These are phyloP conservation scores for Heliconius nattereri DNA, from an alignment of 1,140 invertebrate species.

Conservation along the genomic window DNA sequence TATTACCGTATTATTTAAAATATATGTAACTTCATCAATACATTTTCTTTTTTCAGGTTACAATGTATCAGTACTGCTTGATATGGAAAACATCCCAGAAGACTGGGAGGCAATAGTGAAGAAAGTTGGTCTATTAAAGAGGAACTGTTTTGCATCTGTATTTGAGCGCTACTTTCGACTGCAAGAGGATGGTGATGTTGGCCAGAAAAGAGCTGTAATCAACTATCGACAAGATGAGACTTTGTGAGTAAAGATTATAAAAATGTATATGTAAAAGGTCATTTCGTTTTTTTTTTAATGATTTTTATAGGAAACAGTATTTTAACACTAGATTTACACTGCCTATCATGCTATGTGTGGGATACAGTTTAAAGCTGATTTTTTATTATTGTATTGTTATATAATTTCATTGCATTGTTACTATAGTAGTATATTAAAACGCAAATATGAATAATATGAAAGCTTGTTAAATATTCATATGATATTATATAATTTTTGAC, in stretches of 20 bases:
- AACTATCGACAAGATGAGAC: constrained; percentile 99
- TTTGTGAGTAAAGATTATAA: constrained; percentile 86
- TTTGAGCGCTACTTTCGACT: constrained; percentile 99
- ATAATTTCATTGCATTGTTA: too few species aligned
- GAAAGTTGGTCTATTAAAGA: constrained; percentile 96
- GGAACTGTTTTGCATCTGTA: constrained; percentile 99
- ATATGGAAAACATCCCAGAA: constrained; percentile 95
- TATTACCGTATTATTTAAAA: neutral
- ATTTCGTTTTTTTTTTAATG: constrained; percentile 7
- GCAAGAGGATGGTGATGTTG: constrained; percentile 95
- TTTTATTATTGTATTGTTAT: too few species aligned
- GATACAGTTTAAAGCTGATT: too few species aligned
- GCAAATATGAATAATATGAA: too few species aligned
- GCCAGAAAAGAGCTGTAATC: constrained; percentile 97
- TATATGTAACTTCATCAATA: neutral
- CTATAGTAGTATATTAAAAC: too few species aligned
- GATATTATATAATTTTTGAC: too few species aligned
- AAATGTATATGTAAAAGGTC: neutral
- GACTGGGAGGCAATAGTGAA: constrained; percentile 94
- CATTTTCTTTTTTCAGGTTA: constrained; percentile 83
- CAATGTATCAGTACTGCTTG: constrained; percentile 96
- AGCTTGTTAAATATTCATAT: too few species aligned
- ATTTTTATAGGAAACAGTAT: too few species aligned
- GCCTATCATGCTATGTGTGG: too few species aligned
- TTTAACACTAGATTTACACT: too few species aligned